These are phyloP conservation scores for Cydia amplana DNA, from an alignment of 1,140 invertebrate genomes.

Conservation along the genomic window DNA sequence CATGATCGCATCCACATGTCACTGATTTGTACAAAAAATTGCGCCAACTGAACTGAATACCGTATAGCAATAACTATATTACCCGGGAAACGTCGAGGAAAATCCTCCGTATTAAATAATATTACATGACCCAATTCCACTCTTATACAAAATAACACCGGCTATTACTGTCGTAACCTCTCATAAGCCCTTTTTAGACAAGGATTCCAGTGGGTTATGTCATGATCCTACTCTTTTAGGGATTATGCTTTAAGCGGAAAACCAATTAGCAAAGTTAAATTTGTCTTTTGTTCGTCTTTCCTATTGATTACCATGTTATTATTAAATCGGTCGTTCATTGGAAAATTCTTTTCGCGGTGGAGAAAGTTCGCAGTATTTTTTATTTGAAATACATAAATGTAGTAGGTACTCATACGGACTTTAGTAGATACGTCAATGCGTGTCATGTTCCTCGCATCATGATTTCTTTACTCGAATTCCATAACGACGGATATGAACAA, in stretches of 20 bases:
- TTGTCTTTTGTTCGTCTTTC: constrained; percentile 22
- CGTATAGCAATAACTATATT: constrained; percentile 18
- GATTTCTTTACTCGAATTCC: no score
- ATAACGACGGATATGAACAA: no score
- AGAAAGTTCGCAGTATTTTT: not conserved
- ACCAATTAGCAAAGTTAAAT: constrained; percentile 27
- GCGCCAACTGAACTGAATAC: constrained; percentile 18
- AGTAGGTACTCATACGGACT: no score
- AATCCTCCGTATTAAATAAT: constrained; percentile 21
- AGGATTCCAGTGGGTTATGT: constrained; percentile 13
- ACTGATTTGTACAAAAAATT: constrained; percentile 1
- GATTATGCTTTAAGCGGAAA: constrained; percentile 18
- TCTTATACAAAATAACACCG: not conserved
- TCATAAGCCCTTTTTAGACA: constrained; percentile 4
- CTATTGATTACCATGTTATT: constrained; percentile 16
- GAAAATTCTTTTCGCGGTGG: not conserved
- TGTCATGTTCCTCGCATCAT: not conserved
- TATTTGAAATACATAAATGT: not conserved
- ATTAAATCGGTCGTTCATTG: not conserved
- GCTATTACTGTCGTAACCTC: not conserved
- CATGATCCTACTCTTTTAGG: constrained; percentile 3
- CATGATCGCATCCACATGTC: constrained; percentile 3
- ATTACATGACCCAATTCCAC: constrained; percentile 1
- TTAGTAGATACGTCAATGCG: not conserved
- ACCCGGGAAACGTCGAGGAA: not conserved